Percentiles rank a stretch among this genome's conserved stretches.
These are phyloP conservation scores for Heterotis niloticus DNA, from an alignment of 2,113 vertebrate genomes.

Conservation along the genomic window DNA sequence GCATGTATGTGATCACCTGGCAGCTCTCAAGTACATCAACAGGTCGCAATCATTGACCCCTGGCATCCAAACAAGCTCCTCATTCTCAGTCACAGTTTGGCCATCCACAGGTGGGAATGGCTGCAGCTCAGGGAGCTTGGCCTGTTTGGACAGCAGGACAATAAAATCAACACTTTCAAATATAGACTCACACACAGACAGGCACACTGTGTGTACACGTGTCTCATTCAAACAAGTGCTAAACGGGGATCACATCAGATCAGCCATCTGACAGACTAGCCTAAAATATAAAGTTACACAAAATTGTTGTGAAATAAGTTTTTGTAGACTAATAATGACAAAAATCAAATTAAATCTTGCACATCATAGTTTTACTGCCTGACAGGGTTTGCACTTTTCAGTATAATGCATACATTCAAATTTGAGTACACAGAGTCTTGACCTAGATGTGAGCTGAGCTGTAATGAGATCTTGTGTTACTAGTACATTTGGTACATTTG, in stretches of 20 bases:
- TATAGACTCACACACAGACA: background rate
- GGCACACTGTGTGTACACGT: background rate
- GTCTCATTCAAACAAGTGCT: background rate
- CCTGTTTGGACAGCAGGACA: conserved; percentile 59
- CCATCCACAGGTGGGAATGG: conserved; percentile 87
- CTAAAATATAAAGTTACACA: background rate
- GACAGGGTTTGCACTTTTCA: no score
- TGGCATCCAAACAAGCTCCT: conserved; percentile 97
- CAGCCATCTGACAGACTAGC: background rate
- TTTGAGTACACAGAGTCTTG: no score
- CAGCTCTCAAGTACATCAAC: conserved; percentile 97
- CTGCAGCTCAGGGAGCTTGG: conserved; percentile 94
- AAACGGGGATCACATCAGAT: background rate
- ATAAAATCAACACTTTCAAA: background rate
- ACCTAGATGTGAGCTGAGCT: no score
- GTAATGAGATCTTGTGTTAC: no score
- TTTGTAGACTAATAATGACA: no score
- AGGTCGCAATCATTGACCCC: conserved; percentile 97
- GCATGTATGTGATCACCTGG: conserved; percentile 70
- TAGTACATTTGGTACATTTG: no score
- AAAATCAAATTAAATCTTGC: no score
- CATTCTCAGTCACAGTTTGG: conserved; percentile 88
- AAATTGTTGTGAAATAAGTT: no score
- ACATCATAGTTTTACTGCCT: no score
- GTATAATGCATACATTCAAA: no score